A percentile compares a stretch with the other conserved stretches of the same genome.
Conservation (phyloP, 2,113 vertebrate genomes). For the Riparia riparia region DNA sequence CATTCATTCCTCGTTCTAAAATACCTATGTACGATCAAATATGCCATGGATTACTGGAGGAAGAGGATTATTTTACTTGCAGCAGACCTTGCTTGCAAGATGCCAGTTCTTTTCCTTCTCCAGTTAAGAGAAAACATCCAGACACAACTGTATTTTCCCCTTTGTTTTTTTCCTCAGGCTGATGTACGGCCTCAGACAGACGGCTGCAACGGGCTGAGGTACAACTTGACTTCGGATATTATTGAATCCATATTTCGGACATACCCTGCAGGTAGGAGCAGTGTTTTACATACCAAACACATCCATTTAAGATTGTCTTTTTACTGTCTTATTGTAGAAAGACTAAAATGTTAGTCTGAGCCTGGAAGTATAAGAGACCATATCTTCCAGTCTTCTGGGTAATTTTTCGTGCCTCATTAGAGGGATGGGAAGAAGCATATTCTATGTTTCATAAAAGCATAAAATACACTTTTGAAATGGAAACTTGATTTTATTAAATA, state of each 20-base stretch:
- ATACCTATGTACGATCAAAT: not conserved
- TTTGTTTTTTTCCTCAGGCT: slow-evolving; percentile 80
- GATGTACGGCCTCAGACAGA: slow-evolving; percentile 98
- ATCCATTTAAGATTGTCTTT: not conserved
- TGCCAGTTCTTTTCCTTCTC: not conserved
- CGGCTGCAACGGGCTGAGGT: slow-evolving; percentile 95
- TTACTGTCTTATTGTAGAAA: not conserved
- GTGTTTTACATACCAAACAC: not conserved
- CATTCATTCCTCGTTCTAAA: not conserved
- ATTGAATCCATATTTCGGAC: slow-evolving; percentile 99
- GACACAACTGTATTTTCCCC: not conserved
- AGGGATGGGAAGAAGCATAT: not conserved
- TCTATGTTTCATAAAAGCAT: not conserved
- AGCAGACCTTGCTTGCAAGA: not conserved
- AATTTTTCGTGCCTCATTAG: not conserved
- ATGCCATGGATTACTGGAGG: not conserved
- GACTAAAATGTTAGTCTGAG: not conserved
- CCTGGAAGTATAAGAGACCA: not conserved
- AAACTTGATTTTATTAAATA: not conserved
- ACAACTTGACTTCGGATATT: slow-evolving; percentile 96
- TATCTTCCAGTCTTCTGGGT: not conserved
- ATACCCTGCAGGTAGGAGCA: slow-evolving; percentile 91
- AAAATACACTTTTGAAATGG: not conserved
- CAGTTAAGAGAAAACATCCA: not conserved
- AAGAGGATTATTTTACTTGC: not conserved